Evolutionary conservation across 2,113 vertebrate genomes (phyloP), one percentile per base, ranked within the genome.

Genomic region (Charina bottae): DNA sequence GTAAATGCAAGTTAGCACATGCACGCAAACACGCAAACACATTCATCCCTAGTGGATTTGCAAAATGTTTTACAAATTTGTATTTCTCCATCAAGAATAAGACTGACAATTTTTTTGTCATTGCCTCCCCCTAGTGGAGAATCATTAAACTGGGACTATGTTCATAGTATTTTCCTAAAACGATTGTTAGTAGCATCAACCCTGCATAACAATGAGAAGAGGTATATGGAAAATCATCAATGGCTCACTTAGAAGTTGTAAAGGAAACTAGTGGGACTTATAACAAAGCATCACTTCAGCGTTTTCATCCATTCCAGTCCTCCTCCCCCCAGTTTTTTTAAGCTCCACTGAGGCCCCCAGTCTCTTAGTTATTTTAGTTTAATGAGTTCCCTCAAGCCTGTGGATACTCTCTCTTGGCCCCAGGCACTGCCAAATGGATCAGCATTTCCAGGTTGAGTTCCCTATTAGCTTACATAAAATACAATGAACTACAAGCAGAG

Each of bases 91-190:
- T 78, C 33, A 78, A 59, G 12, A 55, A 54, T 21, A 54, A 17
- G 8, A 7, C 8, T 42, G 89, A 12, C 42, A 42, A 42, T 88
- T 64, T 58, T 21, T 91, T 89, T 88, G 92, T 21, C 13, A 33
- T 37, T 68, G 60, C 90, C 53, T 84, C 92, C 90, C 90, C 88
- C 92, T 89, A 84, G 86, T 58, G 92, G 53, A 19, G 5, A 46
- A 89, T 78, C 28, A 15, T 85, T 26, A 83, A 83, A 86, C 9
- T 6, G 28, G 26, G 28, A 37, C 33, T 78, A 19, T n/a, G 28
- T 26, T 46, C 1, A 10, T 12, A 83, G 26, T 10, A 42, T 84
- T 84, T 64, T 17, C 13, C 21, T 54, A 53, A 54, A 83, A 88
- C 17, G 0, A 83, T 33, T 28, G 33, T 59, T 83, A 49, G 19